Base-by-base conservation (phyloP, 2,888 invertebrate species). In the Leptinotarsa peninsularis region DNA sequence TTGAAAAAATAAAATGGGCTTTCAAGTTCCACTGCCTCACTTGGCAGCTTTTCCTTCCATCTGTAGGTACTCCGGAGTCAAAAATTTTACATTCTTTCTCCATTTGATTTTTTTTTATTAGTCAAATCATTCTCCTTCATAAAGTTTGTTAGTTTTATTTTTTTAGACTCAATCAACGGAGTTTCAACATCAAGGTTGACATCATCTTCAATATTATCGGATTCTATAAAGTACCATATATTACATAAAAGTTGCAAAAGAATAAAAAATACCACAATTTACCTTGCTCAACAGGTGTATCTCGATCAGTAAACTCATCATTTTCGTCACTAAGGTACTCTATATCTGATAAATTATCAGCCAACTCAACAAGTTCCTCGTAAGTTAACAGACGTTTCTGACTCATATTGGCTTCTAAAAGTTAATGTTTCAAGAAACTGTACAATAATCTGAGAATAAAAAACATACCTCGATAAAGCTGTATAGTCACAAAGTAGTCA, bases 271-370 rank as follows among this genome's bases (percentile, higher is more conserved):
- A 50, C 50, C 17, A 50, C 50, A 52, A 49, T 49, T 18, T 50
- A 67, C 67, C 18, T 67, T 67, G 49, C 49, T 67, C 50, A 67
- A 49, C 17, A 67, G 67, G 49, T 67, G 43, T 43, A 43, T 52
- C 52, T 52, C 49, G 15, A 14, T 0, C 67, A 67, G 49, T 49
- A 67, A 67, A 52, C 43, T 49, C 67, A 67, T 67, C 67, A 67
- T 67, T 18, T 43, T 67, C 67, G 49, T 67, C 67, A 67, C 67
- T 50, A 67, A 67, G 67, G 49, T 67, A 67, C 49, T 67, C 67
- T 17, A 67, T 67, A 67, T 67, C 67, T 49, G 49, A 67, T 67
- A 17, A 17, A 67, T 67, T 67, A 14, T 50, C 21, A 18, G 18
- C 49, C 5, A 67, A 4, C 18, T 67, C 67, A 49, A 67, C 50